Percentiles rank a stretch among this genome's conserved stretches.
Evolutionary conservation across 37 sponge, comb jelly and placozoan genomes (phyloP).

Genomic region (Aphrocallistes beatrix): DNA sequence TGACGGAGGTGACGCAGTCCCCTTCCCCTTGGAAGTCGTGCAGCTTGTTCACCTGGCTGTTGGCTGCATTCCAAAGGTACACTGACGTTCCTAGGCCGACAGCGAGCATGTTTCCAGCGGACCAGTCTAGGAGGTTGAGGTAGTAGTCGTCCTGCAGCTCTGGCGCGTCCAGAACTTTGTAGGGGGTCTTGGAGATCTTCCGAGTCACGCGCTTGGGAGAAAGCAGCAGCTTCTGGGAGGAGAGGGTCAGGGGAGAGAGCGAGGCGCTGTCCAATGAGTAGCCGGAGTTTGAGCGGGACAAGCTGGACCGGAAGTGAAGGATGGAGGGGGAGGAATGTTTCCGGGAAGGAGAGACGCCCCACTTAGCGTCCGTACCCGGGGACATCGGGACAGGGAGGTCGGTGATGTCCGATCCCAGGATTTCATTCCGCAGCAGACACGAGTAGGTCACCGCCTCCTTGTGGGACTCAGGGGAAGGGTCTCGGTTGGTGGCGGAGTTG

Average conservation of each 20-base stretch:
- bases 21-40: constrained; percentile 47
- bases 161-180: constrained; percentile 94
- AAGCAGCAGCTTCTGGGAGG: not conserved
- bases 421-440: constrained; percentile 48
- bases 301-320: not conserved
- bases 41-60: constrained; percentile 65
- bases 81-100: constrained; percentile 78
- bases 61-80: constrained; percentile 93
- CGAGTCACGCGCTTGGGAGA: constrained; percentile 26
- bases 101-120: constrained; percentile 61
- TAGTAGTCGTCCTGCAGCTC: constrained; percentile 96
- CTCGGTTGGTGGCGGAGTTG: not conserved
- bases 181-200: constrained; percentile 80
- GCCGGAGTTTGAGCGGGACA: constrained; percentile 21
- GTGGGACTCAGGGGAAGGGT: not conserved
- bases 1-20: constrained; percentile 62
- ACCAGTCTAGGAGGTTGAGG: constrained; percentile 97
- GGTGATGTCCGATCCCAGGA: constrained; percentile 35
- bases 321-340: not conserved
- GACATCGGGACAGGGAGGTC: constrained; percentile 37
- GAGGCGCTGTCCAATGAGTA: not conserved
- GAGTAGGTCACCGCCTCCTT: constrained; percentile 45
- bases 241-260: not conserved
- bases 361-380: not conserved
- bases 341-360: not conserved